A percentile compares a stretch with the other conserved stretches of the same genome.
phyloP scores from a whole-genome alignment of 2,888 invertebrate genomes.

The Monoplex corrugatus region DNA sequence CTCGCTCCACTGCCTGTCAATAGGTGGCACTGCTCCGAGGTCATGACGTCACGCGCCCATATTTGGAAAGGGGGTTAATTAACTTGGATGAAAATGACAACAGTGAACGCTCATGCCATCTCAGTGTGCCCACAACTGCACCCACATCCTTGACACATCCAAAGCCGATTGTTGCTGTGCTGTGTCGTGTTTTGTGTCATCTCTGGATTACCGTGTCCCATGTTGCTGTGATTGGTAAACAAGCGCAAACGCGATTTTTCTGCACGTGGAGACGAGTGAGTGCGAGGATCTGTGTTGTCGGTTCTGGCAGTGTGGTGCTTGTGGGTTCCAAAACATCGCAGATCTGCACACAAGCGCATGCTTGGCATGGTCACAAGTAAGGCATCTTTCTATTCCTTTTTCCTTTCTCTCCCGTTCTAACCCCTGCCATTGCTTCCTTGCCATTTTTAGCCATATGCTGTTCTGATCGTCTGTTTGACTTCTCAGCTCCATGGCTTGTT shows the following conservation, averaged over 20 bases:
- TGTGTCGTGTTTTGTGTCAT: not conserved
- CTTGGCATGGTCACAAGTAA: constrained; percentile 36
- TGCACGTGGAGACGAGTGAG: constrained; percentile 26
- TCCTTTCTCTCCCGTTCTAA: not conserved
- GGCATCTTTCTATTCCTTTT: constrained; percentile 3
- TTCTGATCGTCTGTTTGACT: not conserved
- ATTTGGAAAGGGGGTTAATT: constrained; percentile 58
- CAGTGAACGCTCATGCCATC: constrained; percentile 44
- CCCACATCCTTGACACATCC: not conserved
- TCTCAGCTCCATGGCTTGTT: not conserved
- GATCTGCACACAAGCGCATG: not conserved
- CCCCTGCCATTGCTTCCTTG: not conserved
- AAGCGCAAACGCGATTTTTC: not conserved
- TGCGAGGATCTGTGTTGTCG: not conserved
- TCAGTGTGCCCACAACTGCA: not conserved
- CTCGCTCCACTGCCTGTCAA: constrained; percentile 48
- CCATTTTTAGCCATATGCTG: constrained; percentile 14
- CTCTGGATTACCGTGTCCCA: constrained; percentile 14
- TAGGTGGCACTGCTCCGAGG: constrained; percentile 57
- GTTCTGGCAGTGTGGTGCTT: constrained; percentile 4
- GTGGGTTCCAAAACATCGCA: not conserved
- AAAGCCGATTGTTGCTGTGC: not conserved
- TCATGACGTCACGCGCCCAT: constrained; percentile 57
- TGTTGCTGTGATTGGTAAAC: constrained; percentile 25
- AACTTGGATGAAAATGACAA: constrained; percentile 56